Evolutionary conservation across 2,888 invertebrate genomes (phyloP).

Genomic region (Uropetala carovei): DNA sequence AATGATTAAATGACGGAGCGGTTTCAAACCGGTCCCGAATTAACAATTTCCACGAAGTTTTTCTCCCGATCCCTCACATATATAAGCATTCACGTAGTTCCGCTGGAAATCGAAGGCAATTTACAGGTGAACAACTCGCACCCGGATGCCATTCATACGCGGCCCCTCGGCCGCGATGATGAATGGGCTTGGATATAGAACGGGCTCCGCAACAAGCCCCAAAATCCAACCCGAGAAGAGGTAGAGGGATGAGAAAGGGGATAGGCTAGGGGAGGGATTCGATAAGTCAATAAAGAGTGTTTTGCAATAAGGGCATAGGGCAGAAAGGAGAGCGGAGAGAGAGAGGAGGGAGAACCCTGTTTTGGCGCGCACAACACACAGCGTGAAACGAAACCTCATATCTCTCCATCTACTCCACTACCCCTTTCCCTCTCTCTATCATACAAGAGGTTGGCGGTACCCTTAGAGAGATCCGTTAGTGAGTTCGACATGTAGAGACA

Average conservation of each 20-base stretch:
- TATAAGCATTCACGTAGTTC: slow-evolving; percentile 13
- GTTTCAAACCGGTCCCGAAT: not conserved
- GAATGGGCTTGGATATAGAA: not conserved
- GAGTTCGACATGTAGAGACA: not conserved
- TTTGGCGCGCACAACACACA: not conserved
- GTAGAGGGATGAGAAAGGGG: not conserved
- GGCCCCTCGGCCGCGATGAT: not conserved
- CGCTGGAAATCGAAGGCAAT: slow-evolving; percentile 10
- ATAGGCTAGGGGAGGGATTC: not conserved
- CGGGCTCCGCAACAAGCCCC: slow-evolving; percentile 3
- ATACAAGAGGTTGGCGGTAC: not conserved
- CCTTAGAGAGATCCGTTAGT: not conserved
- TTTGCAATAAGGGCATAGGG: slow-evolving; percentile 26
- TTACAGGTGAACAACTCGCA: slow-evolving; percentile 12
- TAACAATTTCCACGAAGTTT: not conserved
- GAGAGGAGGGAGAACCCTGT: not conserved
- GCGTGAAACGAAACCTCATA: not conserved
- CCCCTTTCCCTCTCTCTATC: not conserved
- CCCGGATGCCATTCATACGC: not conserved
- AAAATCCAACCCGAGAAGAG: not conserved
- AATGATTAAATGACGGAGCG: slow-evolving; percentile 7
- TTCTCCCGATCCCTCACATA: not conserved
- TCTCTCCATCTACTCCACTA: not conserved
- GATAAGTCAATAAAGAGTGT: slow-evolving; percentile 35
- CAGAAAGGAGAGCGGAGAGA: not conserved